A percentile compares a stretch with the other conserved stretches of the same genome.
Evolutionary conservation across 35 echinoderm and acorn worm genomes (phyloP).

Genomic region (Ophiothrix spiculata): DNA sequence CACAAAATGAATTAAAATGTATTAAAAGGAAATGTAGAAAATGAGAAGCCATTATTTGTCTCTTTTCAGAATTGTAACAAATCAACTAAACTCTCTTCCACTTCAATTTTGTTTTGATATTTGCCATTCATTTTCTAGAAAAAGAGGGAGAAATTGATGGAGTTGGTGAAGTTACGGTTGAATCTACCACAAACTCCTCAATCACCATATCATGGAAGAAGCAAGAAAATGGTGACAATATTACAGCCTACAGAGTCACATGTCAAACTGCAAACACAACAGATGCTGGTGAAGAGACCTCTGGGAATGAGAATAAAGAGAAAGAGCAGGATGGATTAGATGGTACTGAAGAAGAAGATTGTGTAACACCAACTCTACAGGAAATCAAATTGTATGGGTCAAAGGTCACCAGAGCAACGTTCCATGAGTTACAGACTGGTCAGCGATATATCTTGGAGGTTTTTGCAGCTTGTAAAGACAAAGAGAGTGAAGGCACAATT

Average conservation of each 20-base stretch:
- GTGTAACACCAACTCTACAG: background rate
- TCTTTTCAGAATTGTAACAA: too few relatives aligned
- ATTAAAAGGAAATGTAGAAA: too few relatives aligned
- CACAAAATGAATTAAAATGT: too few relatives aligned
- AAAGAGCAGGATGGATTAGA: background rate
- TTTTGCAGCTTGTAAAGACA: constrained; percentile 21
- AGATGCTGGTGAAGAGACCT: background rate
- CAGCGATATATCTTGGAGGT: constrained; percentile 22
- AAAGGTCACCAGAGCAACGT: background rate
- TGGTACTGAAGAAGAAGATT: too few relatives aligned
- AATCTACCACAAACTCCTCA: background rate
- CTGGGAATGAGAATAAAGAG: background rate
- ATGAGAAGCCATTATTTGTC: too few relatives aligned
- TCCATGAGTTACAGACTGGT: background rate
- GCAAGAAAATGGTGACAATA: background rate
- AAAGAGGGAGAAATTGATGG: background rate
- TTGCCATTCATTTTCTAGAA: background rate
- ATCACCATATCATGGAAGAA: background rate
- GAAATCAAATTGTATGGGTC: background rate
- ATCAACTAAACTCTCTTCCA: too few relatives aligned
- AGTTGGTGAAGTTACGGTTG: background rate
- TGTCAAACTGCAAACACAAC: background rate
- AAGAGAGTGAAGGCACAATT: constrained; percentile 22
- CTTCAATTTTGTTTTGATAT: too few relatives aligned
- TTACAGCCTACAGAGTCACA: background rate